Evolutionary conservation across 1,140 invertebrate species (phyloP).

Genomic region (Scaptomyza pallida): DNA sequence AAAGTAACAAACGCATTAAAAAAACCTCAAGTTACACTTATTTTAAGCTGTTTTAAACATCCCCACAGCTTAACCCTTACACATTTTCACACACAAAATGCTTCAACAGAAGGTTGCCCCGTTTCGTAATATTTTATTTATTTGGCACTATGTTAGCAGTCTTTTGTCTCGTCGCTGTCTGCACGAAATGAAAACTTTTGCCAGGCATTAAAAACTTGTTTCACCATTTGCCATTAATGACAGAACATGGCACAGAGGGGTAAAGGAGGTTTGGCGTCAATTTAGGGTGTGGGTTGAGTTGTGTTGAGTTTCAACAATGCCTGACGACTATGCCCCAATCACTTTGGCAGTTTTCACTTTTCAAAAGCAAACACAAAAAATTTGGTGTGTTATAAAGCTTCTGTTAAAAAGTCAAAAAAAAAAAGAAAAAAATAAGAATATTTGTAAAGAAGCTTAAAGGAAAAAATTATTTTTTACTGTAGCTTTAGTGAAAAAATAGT

Average conservation of each 20-base stretch:
- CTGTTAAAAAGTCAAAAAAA: constrained; percentile 12
- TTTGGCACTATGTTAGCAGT: constrained; percentile 17
- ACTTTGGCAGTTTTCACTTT: constrained; percentile 50
- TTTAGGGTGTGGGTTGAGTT: constrained; percentile 7
- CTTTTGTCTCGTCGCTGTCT: constrained; percentile 46
- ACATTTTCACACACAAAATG: no score
- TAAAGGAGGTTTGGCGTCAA: not conserved
- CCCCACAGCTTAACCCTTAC: no score
- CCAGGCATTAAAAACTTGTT: constrained; percentile 43
- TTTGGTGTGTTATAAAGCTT: constrained; percentile 23
- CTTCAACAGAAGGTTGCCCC: constrained; percentile 4
- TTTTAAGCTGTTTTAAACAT: not conserved
- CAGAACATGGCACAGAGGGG: not conserved
- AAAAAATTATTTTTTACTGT: no score
- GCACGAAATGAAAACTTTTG: constrained; percentile 33
- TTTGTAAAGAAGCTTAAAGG: not conserved
- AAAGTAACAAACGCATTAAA: no score
- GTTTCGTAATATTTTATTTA: not conserved
- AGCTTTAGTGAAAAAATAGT: no score
- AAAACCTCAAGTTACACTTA: not conserved
- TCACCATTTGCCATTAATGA: constrained; percentile 20
- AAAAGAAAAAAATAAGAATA: not conserved
- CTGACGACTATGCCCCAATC: constrained; percentile 17
- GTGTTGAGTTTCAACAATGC: not conserved
- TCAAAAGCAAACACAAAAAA: constrained; percentile 12